Percentiles rank a stretch among this genome's conserved stretches.
These are phyloP conservation scores for Oopsacas minuta DNA, from an alignment of 37 sponge, comb jelly and placozoan genomes.

Conservation along the genomic window DNA sequence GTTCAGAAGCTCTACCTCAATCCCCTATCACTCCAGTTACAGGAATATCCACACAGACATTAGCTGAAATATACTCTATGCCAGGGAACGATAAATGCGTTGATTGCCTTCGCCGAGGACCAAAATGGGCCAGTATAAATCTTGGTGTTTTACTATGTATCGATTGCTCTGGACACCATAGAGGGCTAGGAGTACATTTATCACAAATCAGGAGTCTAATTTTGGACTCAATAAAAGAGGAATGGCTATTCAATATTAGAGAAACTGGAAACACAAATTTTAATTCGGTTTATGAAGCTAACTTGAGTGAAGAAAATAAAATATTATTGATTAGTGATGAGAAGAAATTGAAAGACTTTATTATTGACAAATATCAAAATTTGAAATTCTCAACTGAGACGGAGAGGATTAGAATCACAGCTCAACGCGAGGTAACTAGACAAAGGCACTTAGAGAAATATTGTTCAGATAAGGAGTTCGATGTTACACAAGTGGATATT, in stretches of 20 bases:
- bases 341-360: neutral
- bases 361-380: constrained; percentile 16
- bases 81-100: constrained; percentile 69
- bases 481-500: neutral
- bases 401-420: neutral
- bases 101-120: constrained; percentile 51
- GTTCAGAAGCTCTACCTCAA: neutral
- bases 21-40: neutral
- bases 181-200: constrained; percentile 4
- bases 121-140: constrained; percentile 74
- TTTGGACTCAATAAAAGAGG: neutral
- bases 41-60: constrained; percentile 3
- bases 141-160: neutral
- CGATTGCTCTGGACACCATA: constrained; percentile 11
- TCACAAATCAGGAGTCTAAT: neutral
- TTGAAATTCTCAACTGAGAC: neutral
- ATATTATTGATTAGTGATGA: neutral
- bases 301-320: neutral
- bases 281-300: neutral
- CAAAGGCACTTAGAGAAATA: neutral
- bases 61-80: constrained; percentile 25
- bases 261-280: neutral
- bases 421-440: neutral
- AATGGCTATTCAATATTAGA: neutral
- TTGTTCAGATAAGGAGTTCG: neutral